These are phyloP conservation scores for Chelon labrosus DNA, from an alignment of 2,797 vertebrate species.

Conservation along the genomic window DNA sequence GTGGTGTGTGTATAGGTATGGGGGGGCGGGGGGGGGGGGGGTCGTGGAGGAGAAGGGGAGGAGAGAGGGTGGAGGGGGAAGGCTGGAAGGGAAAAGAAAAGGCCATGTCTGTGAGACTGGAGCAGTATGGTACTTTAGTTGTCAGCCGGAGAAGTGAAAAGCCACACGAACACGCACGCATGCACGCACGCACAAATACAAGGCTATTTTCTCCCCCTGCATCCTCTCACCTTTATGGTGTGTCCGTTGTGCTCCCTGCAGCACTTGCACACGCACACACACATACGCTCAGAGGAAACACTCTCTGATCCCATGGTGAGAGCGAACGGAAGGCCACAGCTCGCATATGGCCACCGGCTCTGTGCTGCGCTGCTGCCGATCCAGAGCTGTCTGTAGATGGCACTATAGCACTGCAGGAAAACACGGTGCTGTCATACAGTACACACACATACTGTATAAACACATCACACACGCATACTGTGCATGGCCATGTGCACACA, in stretches of 20 bases:
- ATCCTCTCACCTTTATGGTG: conserved; percentile 65
- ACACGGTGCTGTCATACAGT: background rate
- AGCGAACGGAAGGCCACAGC: conserved; percentile 65
- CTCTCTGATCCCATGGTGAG: conserved; percentile 64
- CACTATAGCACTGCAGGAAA: conserved; percentile 76
- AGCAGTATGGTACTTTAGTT: conserved; percentile 69
- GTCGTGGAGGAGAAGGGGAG: too few species aligned
- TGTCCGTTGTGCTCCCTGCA: conserved; percentile 42
- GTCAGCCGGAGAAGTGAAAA: conserved; percentile 67
- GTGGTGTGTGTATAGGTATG: too few species aligned
- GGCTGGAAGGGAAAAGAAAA: conserved; percentile 58
- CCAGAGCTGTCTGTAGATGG: conserved; percentile 72
- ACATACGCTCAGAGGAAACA: conserved; percentile 44
- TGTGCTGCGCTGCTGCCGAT: conserved; percentile 1
- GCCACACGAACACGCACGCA: conserved; percentile 31
- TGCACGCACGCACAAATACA: conserved; percentile 35
- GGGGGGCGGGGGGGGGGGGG: background rate
- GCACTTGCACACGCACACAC: background rate
- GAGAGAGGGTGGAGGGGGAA: conserved; percentile 8
- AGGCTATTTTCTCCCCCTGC: conserved; percentile 56
- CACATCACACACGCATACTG: background rate
- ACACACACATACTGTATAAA: background rate
- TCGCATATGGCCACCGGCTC: conserved; percentile 55
- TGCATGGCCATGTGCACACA: conserved; percentile 22
- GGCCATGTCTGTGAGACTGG: conserved; percentile 61